phyloP scores from a whole-genome alignment of 2,888 invertebrate species.

The Caenorhabditis becei region DNA sequence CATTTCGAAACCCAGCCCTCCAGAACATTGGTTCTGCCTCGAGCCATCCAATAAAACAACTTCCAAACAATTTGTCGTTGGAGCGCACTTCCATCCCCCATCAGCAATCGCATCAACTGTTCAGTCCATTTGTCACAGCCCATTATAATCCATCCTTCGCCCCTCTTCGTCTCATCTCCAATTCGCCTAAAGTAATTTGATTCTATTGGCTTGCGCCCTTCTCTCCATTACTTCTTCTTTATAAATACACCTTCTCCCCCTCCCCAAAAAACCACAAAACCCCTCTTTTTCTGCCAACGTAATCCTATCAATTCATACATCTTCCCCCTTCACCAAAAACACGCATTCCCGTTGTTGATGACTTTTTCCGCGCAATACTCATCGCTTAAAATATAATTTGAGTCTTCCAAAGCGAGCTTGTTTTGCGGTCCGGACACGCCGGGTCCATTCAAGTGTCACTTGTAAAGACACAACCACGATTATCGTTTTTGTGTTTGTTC shows the following conservation, averaged over 20 bases:
- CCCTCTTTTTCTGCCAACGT: background rate
- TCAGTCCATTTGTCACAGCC: conserved; percentile 17
- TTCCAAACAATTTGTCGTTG: too few relatives aligned
- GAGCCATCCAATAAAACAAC: too few relatives aligned
- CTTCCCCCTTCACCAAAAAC: conserved; percentile 2
- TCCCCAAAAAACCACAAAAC: background rate
- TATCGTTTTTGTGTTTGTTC: too few relatives aligned
- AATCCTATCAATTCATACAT: conserved; percentile 18
- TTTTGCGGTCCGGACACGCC: conserved; percentile 7
- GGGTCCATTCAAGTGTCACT: too few relatives aligned
- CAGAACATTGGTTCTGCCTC: too few relatives aligned
- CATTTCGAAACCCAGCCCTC: too few relatives aligned
- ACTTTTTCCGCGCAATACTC: conserved; percentile 1
- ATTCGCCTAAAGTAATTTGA: conserved; percentile 18
- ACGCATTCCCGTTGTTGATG: conserved; percentile 10
- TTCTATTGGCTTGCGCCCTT: conserved; percentile 4
- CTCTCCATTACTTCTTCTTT: background rate
- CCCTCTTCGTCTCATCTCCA: background rate
- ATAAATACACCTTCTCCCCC: background rate
- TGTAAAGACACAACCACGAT: too few relatives aligned
- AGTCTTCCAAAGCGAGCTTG: background rate
- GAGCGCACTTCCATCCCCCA: too few relatives aligned
- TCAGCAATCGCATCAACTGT: background rate
- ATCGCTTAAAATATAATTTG: conserved; percentile 27
- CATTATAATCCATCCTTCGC: conserved; percentile 20